phyloP scores from a whole-genome alignment of 1,140 invertebrate genomes.

The Lutraria rhynchaena region DNA sequence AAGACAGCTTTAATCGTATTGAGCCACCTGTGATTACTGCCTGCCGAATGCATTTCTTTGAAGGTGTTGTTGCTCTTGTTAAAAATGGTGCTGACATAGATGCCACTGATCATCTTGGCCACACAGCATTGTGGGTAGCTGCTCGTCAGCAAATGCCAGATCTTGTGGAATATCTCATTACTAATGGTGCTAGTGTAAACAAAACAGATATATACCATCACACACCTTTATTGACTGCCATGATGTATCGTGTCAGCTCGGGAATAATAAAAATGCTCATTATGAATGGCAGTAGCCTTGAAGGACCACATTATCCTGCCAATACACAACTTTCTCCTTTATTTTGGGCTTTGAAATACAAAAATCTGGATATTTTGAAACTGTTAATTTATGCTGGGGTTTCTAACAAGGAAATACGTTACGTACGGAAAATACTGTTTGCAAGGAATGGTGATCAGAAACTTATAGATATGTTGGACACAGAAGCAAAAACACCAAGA shows the following conservation, averaged over 20 bases:
- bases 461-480: slow-evolving; percentile 71
- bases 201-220: slow-evolving; percentile 73
- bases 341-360: slow-evolving; percentile 78
- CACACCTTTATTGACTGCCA: slow-evolving; percentile 74
- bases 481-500: slow-evolving; percentile 69
- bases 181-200: slow-evolving; percentile 79
- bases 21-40: slow-evolving; percentile 80
- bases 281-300: slow-evolving; percentile 75
- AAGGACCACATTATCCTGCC: slow-evolving; percentile 63
- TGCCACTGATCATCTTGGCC: slow-evolving; percentile 74
- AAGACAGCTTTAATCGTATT: slow-evolving; percentile 74
- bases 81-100: slow-evolving; percentile 78
- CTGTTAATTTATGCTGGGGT: slow-evolving; percentile 75
- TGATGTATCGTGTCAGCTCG: slow-evolving; percentile 76
- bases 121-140: slow-evolving; percentile 79
- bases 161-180: slow-evolving; percentile 76
- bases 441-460: slow-evolving; percentile 67
- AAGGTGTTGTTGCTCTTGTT: slow-evolving; percentile 74
- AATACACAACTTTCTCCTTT: slow-evolving; percentile 73
- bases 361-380: slow-evolving; percentile 75
- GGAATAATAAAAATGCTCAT: slow-evolving; percentile 76
- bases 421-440: slow-evolving; percentile 69
- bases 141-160: slow-evolving; percentile 77
- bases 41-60: slow-evolving; percentile 76
- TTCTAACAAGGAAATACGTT: slow-evolving; percentile 69